Evolutionary conservation across 2,888 invertebrate genomes (phyloP), one percentile per base, ranked within the genome.

Genomic region (Psylliodes chrysocephalus): DNA sequence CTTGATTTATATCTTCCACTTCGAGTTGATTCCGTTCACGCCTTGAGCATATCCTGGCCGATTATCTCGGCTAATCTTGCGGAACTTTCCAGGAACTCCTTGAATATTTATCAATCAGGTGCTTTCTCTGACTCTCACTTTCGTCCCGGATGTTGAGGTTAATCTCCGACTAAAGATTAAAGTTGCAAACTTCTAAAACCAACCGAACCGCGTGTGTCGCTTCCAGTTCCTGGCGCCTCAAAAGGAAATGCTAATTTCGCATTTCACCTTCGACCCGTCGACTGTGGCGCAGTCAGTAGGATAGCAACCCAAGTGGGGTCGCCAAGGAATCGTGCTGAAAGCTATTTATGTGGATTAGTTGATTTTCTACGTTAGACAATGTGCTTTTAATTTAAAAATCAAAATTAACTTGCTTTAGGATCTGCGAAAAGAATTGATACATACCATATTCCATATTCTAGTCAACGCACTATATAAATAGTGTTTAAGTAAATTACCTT

Each of bases 21-120:
- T 22, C 6, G 6, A 22, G n/a, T 4, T 22, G n/a, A 22, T 22
- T 2, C 22, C 22, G 22, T 22, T 22, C 22, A 22, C 19, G 25
- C 25, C 15, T 6, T 22, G 22, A 6, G 8, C 30, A 44, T 18
- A n/a, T 15, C 10, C 28, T 12, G 17, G 42, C 22, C 47, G 28
- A 46, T 59, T 52, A 51, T 66, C 56, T 38, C 44, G 30, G 5
- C 14, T 42, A 52, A 42, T 44, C 25, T 40, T 4, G 19, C 19
- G 30, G 35, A 56, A 66, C 46, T 66, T 52, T 51, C 49, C 60
- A 51, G 40, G 44, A 63, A 64, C 40, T 55, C 55, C 53, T 33
- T 55, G 63, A 63, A 67, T 64, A 67, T 64, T 67, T 64, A 67
- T 67, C 44, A 61, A 42, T 60, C 28, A n/a, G 14, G 40, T 7